Percentiles rank a stretch among this genome's conserved stretches.
Evolutionary conservation across 2,113 vertebrate genomes (phyloP).

Genomic region (Muntiacus reevesi): DNA sequence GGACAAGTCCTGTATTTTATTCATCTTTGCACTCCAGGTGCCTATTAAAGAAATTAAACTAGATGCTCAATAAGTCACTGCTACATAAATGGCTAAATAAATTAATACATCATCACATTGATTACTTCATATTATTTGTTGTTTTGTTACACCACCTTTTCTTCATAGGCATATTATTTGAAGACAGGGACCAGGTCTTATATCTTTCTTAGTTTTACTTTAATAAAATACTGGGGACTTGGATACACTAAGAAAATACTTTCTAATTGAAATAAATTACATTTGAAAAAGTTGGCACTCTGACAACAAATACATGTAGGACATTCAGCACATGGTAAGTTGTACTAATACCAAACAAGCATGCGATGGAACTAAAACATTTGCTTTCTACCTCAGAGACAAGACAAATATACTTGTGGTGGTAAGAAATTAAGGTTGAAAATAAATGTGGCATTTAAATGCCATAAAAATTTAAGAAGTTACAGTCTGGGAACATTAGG

Average conservation of each 20-base stretch:
- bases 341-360: constrained; percentile 51
- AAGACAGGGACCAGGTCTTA: not conserved
- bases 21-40: not conserved
- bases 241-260: not conserved
- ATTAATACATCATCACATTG: not conserved
- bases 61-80: not conserved
- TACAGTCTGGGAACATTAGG: constrained; percentile 17
- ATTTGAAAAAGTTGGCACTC: constrained; percentile 37
- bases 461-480: constrained; percentile 56
- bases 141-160: not conserved
- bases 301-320: constrained; percentile 26
- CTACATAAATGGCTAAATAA: not conserved
- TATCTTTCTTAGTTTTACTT: constrained; percentile 26
- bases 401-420: constrained; percentile 58
- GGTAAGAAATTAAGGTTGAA: constrained; percentile 62
- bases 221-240: not conserved
- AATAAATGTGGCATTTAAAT: constrained; percentile 67
- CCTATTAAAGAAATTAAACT: not conserved
- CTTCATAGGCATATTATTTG: not conserved
- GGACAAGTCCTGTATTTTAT: not conserved
- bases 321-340: constrained; percentile 6
- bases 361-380: constrained; percentile 57
- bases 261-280: constrained; percentile 37
- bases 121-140: not conserved
- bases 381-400: constrained; percentile 42